These are phyloP conservation scores for Hecatera dysodea DNA, from an alignment of 2,888 invertebrate genomes.

Conservation along the genomic window DNA sequence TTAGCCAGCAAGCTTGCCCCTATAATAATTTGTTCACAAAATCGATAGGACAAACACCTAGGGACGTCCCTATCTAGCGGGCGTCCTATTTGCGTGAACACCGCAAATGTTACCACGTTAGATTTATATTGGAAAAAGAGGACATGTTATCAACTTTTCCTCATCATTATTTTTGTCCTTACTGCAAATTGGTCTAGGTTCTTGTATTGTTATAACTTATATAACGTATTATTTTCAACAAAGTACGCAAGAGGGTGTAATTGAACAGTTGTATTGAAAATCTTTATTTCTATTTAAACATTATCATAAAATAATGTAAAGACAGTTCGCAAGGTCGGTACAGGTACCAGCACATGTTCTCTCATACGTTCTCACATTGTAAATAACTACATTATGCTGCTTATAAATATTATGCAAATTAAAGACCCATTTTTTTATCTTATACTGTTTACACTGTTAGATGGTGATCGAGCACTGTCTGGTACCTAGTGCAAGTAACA, in stretches of 20 bases:
- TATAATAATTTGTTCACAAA: conserved; percentile 27
- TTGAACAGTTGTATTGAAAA: not conserved
- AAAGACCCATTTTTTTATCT: too few species aligned
- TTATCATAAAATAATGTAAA: not conserved
- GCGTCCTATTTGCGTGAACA: conserved; percentile 19
- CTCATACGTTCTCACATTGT: too few species aligned
- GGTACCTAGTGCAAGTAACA: too few species aligned
- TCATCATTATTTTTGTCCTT: not conserved
- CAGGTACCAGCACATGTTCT: too few species aligned
- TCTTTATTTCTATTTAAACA: too few species aligned
- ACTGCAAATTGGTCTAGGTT: not conserved
- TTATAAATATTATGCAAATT: too few species aligned
- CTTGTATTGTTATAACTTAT: not conserved
- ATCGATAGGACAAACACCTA: conserved; percentile 44
- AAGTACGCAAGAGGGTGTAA: not conserved
- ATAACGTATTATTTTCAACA: not conserved
- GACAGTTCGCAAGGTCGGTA: too few species aligned
- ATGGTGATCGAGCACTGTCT: too few species aligned
- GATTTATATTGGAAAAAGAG: not conserved
- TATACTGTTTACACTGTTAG: too few species aligned
- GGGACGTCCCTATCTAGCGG: conserved; percentile 15
- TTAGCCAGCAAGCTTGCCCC: conserved; percentile 9
- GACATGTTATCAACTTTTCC: not conserved
- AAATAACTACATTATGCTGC: too few species aligned
- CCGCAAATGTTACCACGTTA: not conserved